Evolutionary conservation across 2,888 invertebrate genomes (phyloP), one percentile per base, ranked within the genome.

Genomic region (Agrotis segetum): DNA sequence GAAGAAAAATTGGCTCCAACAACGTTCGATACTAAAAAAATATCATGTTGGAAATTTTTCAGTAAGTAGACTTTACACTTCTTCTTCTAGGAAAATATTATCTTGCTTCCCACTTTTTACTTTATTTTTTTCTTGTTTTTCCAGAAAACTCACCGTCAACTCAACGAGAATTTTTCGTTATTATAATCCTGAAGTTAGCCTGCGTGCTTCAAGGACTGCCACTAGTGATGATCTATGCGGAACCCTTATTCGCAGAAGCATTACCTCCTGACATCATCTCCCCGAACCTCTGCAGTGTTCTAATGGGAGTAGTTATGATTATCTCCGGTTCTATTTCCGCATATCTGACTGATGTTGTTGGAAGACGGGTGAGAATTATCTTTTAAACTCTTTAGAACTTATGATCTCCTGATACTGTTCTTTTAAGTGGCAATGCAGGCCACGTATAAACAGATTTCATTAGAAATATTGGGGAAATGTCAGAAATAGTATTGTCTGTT

Each of bases 171-270:
- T 74, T 94, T 16, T 40, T 86, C 14, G 76, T 93, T 3, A 77
- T 87, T 2, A 55, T 93, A 1, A 76, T 84, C 0, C 72, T 94
- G 14, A 83, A 88, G 60, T 88, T 91, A 0, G 81, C 90, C 0
- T 81, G 88, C n/a, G 87, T 92, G 13, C 92, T 92, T 80, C 93
- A 94, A 90, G 95, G 95, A 0, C 62, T 93, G 0, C 87, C 93
- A 0, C 90, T 89, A 0, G 79, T 94, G 5, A 91, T 92, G 78
- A 93, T 94, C 24, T 94, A 93, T 70, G 94, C 95, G 0, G 90
- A 89, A 19, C 93, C 93, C 0, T 67, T 95, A 50, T 94, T 94
- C 70, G 74, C 81, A 0, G 87, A 91, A 50, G 92, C 92, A 0
- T 84, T 93, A 0, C 93, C 94, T 0, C 85, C 67, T 61, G 89